phyloP scores from a whole-genome alignment of 2,888 invertebrate genomes.

The Stegophylla sp. region DNA sequence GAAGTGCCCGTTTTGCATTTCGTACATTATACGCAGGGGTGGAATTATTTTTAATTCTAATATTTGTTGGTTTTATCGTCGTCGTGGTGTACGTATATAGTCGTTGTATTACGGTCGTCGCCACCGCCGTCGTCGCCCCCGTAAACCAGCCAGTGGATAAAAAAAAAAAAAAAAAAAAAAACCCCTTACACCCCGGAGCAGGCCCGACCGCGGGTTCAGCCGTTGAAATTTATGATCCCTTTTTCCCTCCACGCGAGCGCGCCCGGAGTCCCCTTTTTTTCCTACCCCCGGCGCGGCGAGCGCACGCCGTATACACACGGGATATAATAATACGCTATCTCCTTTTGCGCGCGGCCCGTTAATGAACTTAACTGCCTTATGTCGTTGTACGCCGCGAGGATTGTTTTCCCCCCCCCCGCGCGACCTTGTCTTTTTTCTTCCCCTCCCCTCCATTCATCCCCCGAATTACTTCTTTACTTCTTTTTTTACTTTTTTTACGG shows the following conservation, averaged over 20 bases:
- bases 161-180: slow-evolving; percentile 39
- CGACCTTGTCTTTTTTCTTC: slow-evolving; percentile 37
- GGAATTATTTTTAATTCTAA: slow-evolving; percentile 62
- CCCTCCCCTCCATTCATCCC: slow-evolving; percentile 9
- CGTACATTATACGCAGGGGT: slow-evolving; percentile 60
- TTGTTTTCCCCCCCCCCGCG: slow-evolving; percentile 54
- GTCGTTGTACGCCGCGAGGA: slow-evolving; percentile 36
- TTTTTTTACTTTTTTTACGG: not conserved
- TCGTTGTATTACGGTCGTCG: slow-evolving; percentile 6
- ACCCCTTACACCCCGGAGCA: slow-evolving; percentile 15
- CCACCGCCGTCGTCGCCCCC: slow-evolving; percentile 34
- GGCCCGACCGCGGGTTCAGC: slow-evolving; percentile 7
- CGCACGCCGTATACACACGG: not conserved
- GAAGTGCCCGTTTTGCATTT: slow-evolving; percentile 61
- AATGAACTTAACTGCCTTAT: slow-evolving; percentile 56
- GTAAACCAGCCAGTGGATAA: not conserved
- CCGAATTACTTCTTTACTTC: slow-evolving; percentile 15
- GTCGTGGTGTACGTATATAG: slow-evolving; percentile 47
- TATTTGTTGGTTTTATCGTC: slow-evolving; percentile 62
- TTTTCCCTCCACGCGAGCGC: slow-evolving; percentile 25
- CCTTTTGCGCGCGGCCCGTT: slow-evolving; percentile 35
- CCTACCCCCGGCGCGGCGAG: not conserved
- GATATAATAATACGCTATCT: slow-evolving; percentile 40
- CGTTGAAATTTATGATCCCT: slow-evolving; percentile 57
- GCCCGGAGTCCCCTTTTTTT: slow-evolving; percentile 4